Evolutionary conservation across 2,113 vertebrate species (phyloP).

Genomic region (Andinoacara biseriatus): DNA sequence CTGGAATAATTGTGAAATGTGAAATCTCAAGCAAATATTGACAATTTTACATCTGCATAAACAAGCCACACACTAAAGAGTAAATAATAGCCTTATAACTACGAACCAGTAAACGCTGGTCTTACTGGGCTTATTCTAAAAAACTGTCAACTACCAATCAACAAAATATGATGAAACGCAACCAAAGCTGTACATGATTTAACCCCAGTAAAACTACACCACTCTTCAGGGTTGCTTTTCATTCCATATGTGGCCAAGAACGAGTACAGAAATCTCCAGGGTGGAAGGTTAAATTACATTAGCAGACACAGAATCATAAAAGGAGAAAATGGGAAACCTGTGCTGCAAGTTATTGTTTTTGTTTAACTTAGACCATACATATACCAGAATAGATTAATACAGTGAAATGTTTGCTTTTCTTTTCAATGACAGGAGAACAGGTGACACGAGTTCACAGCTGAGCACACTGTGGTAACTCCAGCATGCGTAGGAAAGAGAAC

Average conservation of each 20-base stretch:
- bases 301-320: not conserved
- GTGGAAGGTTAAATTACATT: not conserved
- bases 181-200: too few relatives aligned
- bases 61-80: fast-evolving
- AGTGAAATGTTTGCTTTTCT: not conserved
- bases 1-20: not conserved
- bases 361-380: fast-evolving
- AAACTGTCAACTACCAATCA: too few relatives aligned
- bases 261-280: too few relatives aligned
- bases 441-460: not conserved
- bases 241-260: too few relatives aligned
- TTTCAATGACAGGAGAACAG: not conserved
- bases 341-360: not conserved
- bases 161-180: too few relatives aligned
- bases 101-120: not conserved
- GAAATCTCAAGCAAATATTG: not conserved
- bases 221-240: too few relatives aligned
- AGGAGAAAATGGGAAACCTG: not conserved
- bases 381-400: fast-evolving
- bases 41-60: not conserved
- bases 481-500: not conserved
- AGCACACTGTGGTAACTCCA: not conserved
- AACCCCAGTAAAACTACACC: too few relatives aligned
- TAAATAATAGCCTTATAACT: not conserved
- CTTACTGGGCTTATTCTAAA: too few relatives aligned